phyloP scores from a whole-genome alignment of 2,797 vertebrate genomes.

The Squalus acanthias region DNA sequence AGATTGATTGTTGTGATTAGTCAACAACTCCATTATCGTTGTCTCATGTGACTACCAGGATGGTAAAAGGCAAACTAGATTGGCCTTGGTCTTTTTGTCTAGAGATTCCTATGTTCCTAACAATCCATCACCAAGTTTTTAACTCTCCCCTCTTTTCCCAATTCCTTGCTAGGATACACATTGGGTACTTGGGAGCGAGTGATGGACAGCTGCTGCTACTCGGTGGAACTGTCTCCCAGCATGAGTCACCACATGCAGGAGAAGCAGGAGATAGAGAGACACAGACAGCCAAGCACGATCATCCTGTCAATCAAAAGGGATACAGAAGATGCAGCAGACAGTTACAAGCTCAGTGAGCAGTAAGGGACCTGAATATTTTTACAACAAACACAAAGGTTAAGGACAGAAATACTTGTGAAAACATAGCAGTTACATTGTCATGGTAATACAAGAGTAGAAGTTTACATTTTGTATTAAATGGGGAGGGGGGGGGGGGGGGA shows the following conservation, averaged over 20 bases:
- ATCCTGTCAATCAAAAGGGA: background rate
- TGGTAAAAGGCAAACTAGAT: background rate
- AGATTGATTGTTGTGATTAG: background rate
- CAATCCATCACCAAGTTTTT: background rate
- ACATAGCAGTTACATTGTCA: background rate
- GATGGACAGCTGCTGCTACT: too few species aligned
- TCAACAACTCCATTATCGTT: background rate
- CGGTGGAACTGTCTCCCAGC: too few species aligned
- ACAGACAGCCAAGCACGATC: background rate
- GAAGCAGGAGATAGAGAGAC: too few species aligned
- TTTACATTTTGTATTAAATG: background rate
- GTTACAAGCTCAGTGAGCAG: background rate
- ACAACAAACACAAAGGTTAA: background rate
- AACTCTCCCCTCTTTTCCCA: too few species aligned
- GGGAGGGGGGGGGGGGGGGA: too few species aligned
- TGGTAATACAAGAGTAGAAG: background rate
- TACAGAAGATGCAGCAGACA: background rate
- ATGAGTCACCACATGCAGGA: too few species aligned
- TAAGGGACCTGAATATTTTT: background rate
- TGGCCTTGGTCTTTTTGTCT: background rate
- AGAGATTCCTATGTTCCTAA: background rate
- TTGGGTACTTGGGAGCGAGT: too few species aligned
- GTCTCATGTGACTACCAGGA: background rate
- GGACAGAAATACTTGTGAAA: background rate
- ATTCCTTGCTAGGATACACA: too few species aligned